Evolutionary conservation across 1,140 invertebrate species (phyloP).

Genomic region (Metaphire vulgaris): DNA sequence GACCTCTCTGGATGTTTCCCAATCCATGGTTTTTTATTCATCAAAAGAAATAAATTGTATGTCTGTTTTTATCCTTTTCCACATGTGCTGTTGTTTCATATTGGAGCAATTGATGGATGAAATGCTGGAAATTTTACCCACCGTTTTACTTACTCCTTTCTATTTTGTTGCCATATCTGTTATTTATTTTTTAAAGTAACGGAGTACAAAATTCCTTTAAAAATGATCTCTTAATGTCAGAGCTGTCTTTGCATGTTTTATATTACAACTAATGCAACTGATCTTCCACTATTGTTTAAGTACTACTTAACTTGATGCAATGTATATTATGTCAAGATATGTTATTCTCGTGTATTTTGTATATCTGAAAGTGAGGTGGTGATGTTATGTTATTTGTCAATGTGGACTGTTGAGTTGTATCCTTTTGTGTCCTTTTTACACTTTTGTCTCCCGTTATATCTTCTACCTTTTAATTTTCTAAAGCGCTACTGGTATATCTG

Average conservation of each 20-base stretch:
- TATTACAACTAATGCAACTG: too few species aligned
- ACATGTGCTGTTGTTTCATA: slow-evolving; percentile 1
- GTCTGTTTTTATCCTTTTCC: slow-evolving; percentile 2
- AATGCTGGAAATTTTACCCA: background rate
- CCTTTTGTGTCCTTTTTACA: too few species aligned
- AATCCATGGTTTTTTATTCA: background rate
- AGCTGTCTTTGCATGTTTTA: background rate
- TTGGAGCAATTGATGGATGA: background rate
- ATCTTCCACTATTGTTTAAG: background rate
- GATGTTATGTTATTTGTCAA: too few species aligned
- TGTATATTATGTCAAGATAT: too few species aligned
- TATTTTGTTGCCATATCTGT: background rate
- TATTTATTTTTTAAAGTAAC: background rate
- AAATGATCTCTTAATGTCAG: background rate
- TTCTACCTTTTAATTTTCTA: too few species aligned
- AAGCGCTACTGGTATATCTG: too few species aligned
- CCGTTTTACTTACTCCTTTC: background rate
- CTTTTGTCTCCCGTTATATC: too few species aligned
- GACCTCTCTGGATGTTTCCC: background rate
- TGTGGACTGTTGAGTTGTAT: too few species aligned
- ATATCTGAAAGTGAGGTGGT: too few species aligned
- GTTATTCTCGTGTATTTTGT: too few species aligned
- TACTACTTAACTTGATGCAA: too few species aligned
- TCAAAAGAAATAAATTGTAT: background rate
- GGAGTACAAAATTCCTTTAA: background rate